These are phyloP conservation scores for Irena cyanogastra DNA, from an alignment of 2,113 vertebrate species.

Conservation along the genomic window DNA sequence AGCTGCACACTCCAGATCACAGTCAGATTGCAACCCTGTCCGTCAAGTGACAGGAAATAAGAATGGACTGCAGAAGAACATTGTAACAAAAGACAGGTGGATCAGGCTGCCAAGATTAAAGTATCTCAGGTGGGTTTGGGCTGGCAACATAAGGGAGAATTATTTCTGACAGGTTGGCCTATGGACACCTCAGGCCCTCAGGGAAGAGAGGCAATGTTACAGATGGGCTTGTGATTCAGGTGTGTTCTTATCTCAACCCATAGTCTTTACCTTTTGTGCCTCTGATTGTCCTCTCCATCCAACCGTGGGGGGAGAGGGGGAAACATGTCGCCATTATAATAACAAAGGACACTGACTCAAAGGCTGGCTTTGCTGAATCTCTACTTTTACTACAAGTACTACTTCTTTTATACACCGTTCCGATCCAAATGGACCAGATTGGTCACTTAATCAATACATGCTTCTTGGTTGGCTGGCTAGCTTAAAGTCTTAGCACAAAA, in stretches of 20 bases:
- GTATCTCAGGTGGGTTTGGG: too few relatives aligned
- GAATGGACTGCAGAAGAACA: background rate
- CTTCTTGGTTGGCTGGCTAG: too few relatives aligned
- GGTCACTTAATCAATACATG: too few relatives aligned
- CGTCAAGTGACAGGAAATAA: background rate
- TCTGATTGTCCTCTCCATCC: background rate
- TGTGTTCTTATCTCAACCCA: background rate
- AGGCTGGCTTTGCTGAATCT: too few relatives aligned
- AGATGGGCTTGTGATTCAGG: rapidly evolving
- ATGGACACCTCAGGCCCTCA: background rate
- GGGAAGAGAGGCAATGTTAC: background rate
- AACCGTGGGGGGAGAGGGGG: background rate
- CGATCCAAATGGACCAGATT: too few relatives aligned
- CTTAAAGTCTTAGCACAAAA: too few relatives aligned
- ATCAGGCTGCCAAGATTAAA: background rate
- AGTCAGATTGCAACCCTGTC: background rate
- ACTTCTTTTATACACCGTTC: too few relatives aligned
- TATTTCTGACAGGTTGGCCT: background rate
- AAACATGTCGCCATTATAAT: too few relatives aligned
- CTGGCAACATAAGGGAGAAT: background rate
- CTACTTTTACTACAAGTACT: too few relatives aligned
- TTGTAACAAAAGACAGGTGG: background rate
- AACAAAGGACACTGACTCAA: too few relatives aligned
- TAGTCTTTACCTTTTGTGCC: background rate
- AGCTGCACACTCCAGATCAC: background rate